Conservation (phyloP, 2,888 invertebrate genomes). For the Acronicta alni region DNA sequence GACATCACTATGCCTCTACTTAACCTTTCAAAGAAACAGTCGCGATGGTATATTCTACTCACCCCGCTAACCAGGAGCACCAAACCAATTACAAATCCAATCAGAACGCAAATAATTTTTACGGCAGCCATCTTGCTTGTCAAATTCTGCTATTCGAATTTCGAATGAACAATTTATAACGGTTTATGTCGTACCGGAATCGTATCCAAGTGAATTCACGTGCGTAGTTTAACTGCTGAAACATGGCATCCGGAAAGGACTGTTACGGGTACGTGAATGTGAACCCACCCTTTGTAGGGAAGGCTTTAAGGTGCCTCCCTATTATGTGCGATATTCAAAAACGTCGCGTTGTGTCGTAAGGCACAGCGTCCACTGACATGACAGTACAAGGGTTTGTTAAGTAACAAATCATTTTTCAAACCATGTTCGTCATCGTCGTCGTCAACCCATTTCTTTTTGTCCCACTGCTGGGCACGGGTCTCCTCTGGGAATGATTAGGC, state of each 20-base stretch:
- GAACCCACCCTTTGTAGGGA: conserved; percentile 54
- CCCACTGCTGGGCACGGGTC: no score
- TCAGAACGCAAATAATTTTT: conserved; percentile 42
- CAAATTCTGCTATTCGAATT: conserved; percentile 55
- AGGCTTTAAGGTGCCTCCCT: conserved; percentile 52
- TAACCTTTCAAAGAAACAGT: no score
- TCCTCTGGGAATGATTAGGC: no score
- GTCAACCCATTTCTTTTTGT: no score
- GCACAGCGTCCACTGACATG: background rate
- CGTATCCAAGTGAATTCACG: conserved; percentile 76
- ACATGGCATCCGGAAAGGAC: conserved; percentile 81
- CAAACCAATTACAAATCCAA: conserved; percentile 38
- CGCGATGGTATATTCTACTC: no score
- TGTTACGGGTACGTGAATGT: conserved; percentile 60
- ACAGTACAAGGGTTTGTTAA: no score
- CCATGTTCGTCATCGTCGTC: no score
- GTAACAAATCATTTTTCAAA: no score
- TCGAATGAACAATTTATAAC: conserved; percentile 68
- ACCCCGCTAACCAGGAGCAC: background rate
- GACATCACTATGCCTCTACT: no score
- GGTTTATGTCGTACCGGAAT: conserved; percentile 73
- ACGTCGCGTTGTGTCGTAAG: conserved; percentile 30
- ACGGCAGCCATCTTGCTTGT: conserved; percentile 51
- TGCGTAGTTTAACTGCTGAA: conserved; percentile 79
- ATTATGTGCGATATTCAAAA: conserved; percentile 74